Evolutionary conservation across 2,888 invertebrate species (phyloP), one percentile per base, ranked within the genome.

Genomic region (Sesia bembeciformis): DNA sequence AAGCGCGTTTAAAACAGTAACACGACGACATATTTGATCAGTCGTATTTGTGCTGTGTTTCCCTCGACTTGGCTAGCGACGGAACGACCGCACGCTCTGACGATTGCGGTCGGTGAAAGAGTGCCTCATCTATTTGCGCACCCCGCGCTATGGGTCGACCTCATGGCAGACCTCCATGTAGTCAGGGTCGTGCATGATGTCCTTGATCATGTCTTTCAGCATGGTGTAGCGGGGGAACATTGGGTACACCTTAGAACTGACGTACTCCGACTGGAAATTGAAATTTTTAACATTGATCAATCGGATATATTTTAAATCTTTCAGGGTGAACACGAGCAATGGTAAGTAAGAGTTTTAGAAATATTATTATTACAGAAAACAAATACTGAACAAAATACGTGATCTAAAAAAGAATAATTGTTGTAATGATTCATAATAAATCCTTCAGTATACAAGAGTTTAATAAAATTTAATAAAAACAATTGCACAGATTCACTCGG

Each of bases 141-240:
- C 91, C 82, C 91, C 91, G 77, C 91, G 92, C 92, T 92, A 92
- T 84, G 91, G 92, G 78, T 95, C 96, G 78, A 95, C 87, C 84
- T 97, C 97, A 80, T 97, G 97, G 86, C 97, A 97, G 60, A 97
- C 97, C 87, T 97, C 97, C 95, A 97, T 97, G 91, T 97, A 98
- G 84, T 97, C 96, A n/a, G 97, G 97, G 85, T 97, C 95, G 72
- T 97, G 94, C 93, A 97, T 95, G 69, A 97, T 96, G 74, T 96
- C 96, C 90, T 98, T 98, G 74, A 98, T 97, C 97, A 98, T 97
- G 80, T 97, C 97, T 86, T 98, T 98, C 65, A 98, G 92, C 92
- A 98, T 96, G 58, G 96, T 95, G 91, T 98, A 98, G 53, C 98
- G 94, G 40, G 97, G 96, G 74, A 98, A 94, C 86, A 98, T 96